Evolutionary conservation across 1,140 invertebrate species (phyloP), one percentile per base, ranked within the genome.

Genomic region (Drosophila obscura): DNA sequence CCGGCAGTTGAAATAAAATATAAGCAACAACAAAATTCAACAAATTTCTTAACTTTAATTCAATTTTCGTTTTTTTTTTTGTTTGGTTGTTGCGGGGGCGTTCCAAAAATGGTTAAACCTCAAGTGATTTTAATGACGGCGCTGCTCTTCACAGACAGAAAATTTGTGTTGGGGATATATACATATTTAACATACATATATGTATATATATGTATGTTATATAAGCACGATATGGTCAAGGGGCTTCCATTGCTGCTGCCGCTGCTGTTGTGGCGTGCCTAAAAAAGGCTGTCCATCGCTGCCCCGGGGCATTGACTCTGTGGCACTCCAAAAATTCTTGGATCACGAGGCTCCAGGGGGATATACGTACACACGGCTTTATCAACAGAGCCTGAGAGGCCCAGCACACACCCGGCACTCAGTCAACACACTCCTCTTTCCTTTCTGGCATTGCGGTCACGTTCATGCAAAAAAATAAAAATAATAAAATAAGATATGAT

Each of bases 51-150:
- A 74, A 65, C 22, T 85, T 81, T 71, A 85, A 85, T 85, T 85
- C 77, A 85, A 85, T 85, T 81, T 56, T 9, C 28, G n/a, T 53
- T 52, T 53, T 22, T 19, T 53, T 39, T 44, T 8, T 45, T 44
- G 19, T 22, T 57, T 45, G 6, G 43, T 62, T 64, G 74, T 66
- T 64, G 78, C 67, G 82, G 87, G 83, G 82, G 82, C 83, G 83
- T 87, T 82, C 71, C 82, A 48, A 76, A 85, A 87, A 87, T 87
- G 82, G 82, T 65, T 75, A 87, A 83, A 76, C 82, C 53, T 69
- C 82, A 75, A 85, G 69, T 82, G 78, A 82, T 84, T 87, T 82
- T 77, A 81, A 78, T 83, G 78, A 56, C 74, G 51, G 74, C 71
- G 63, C 53, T 64, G 50, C 51, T 73, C 53, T 66, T 24, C 5